Conservation (phyloP, 2,113 vertebrate genomes). For the Tachuris rubrigastra region DNA sequence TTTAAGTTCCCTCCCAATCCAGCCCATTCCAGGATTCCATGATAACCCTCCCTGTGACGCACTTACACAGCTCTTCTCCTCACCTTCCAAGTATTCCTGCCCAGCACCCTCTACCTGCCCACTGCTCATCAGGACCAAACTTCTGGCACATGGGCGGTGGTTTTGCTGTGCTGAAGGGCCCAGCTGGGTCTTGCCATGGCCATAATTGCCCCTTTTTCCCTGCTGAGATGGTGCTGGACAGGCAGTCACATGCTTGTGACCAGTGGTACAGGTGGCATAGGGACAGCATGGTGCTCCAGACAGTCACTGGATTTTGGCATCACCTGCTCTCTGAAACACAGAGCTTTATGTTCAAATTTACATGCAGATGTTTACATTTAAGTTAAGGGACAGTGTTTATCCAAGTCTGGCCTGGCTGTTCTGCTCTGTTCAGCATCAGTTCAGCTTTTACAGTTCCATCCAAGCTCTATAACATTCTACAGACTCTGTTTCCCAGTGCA, state of each 20-base stretch:
- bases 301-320: background rate
- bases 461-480: background rate
- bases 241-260: background rate
- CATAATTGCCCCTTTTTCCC: background rate
- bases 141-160: fast-evolving
- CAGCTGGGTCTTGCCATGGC: background rate
- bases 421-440: background rate
- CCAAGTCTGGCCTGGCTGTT: background rate
- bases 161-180: background rate
- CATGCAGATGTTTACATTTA: background rate
- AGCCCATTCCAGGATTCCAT: background rate
- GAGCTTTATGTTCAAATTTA: background rate
- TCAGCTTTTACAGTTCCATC: background rate
- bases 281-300: background rate
- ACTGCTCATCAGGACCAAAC: background rate
- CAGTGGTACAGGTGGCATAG: fast-evolving
- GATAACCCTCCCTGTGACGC: background rate
- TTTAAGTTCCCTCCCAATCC: background rate
- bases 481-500: background rate
- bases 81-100: background rate
- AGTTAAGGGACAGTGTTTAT: background rate
- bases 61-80: background rate
- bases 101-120: background rate
- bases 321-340: background rate
- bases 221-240: background rate